phyloP scores from a whole-genome alignment of 2,888 invertebrate species.

The Eustalomyia histrio region DNA sequence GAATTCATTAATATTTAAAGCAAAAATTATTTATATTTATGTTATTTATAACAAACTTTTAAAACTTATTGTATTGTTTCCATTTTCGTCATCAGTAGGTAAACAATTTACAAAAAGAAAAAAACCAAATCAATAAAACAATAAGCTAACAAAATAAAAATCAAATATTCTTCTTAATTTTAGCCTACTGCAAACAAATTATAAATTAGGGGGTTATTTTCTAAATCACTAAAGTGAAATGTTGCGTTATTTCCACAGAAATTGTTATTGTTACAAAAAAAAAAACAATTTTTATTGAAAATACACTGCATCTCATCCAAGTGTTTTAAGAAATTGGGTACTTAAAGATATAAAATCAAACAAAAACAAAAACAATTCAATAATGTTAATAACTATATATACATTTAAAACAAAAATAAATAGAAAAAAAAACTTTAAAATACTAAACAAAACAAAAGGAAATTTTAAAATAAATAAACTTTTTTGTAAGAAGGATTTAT shows the following conservation, averaged over 20 bases:
- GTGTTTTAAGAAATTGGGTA: too few species aligned
- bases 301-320: too few species aligned
- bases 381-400: conserved; percentile 61
- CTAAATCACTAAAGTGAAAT: too few species aligned
- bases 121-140: conserved; percentile 11
- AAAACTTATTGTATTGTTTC: background rate
- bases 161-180: conserved; percentile 51
- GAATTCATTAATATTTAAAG: too few species aligned
- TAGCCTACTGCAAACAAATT: conserved; percentile 23
- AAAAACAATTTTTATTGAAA: too few species aligned
- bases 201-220: too few species aligned
- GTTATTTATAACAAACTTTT: background rate
- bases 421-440: conserved; percentile 9
- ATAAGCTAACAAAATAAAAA: conserved; percentile 17
- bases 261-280: too few species aligned
- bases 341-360: conserved; percentile 42
- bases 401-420: conserved; percentile 20
- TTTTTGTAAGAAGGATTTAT: conserved; percentile 63
- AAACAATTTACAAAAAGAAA: background rate
- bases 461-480: conserved; percentile 27
- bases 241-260: too few species aligned
- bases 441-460: conserved; percentile 7
- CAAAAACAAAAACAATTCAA: conserved; percentile 33
- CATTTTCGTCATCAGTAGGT: background rate
- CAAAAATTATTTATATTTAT: background rate